Conservation (phyloP, 1,140 invertebrate genomes). For the Eumaeus atala region DNA sequence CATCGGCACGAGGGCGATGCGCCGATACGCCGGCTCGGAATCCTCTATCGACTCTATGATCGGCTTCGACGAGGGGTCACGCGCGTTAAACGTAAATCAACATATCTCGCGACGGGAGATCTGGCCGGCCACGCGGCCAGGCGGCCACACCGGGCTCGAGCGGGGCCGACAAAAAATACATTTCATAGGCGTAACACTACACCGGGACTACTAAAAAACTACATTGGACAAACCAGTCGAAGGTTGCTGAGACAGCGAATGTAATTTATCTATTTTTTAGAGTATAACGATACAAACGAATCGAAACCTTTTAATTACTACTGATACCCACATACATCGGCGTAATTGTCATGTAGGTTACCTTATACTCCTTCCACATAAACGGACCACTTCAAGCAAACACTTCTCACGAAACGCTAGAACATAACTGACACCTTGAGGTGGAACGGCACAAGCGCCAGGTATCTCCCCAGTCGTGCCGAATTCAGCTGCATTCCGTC, state of each 20-base stretch:
- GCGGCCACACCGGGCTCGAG: conserved; percentile 26
- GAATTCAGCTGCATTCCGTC: no score
- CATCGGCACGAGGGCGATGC: conserved; percentile 66
- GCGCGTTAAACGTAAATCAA: conserved; percentile 72
- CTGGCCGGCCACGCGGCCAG: conserved; percentile 58
- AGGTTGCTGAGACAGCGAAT: conserved; percentile 19
- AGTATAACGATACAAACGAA: no score
- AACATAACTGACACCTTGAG: no score
- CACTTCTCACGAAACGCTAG: no score
- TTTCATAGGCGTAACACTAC: conserved; percentile 69
- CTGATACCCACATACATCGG: no score
- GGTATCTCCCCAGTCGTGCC: no score
- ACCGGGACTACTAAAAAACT: conserved; percentile 66
- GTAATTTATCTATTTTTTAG: no score
- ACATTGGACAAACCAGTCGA: conserved; percentile 55
- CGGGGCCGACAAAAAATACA: conserved; percentile 46
- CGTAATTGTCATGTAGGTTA: no score
- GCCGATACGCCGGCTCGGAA: conserved; percentile 66
- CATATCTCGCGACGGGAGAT: conserved; percentile 71
- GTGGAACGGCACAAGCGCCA: no score
- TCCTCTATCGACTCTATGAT: conserved; percentile 71
- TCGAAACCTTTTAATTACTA: no score
- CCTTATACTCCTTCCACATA: no score
- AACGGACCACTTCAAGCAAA: no score
- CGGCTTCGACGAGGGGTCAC: conserved; percentile 63